Evolutionary conservation across 2,797 vertebrate genomes (phyloP).

Genomic region (Parauchenoglanis punctatus): DNA sequence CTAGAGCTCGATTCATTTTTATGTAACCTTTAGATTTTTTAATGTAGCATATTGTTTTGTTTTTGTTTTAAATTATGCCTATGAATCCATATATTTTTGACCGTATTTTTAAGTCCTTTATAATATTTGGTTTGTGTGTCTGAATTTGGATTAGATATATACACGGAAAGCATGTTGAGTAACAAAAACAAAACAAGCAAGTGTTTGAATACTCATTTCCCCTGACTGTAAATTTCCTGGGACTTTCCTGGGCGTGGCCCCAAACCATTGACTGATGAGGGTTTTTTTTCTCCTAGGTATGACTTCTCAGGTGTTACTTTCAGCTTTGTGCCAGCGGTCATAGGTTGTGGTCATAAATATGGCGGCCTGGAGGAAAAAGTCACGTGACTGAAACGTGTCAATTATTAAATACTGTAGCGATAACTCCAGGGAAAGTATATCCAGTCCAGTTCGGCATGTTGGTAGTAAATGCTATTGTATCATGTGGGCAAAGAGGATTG

Average conservation of each 20-base stretch:
- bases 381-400: background rate
- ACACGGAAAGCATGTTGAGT: background rate
- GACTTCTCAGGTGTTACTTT: background rate
- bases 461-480: background rate
- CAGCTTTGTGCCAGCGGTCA: background rate
- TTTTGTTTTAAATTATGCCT: too few species aligned
- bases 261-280: background rate
- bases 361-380: background rate
- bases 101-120: background rate
- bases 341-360: background rate
- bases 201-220: background rate
- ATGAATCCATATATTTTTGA: too few species aligned
- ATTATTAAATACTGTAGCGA: background rate
- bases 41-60: too few species aligned
- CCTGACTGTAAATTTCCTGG: background rate
- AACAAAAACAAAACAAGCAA: background rate
- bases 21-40: too few species aligned
- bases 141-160: background rate
- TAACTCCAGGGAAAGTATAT: background rate
- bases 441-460: background rate
- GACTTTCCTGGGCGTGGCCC: background rate
- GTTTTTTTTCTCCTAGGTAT: background rate
- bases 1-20: too few species aligned
- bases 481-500: background rate
- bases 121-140: background rate